Base-by-base conservation (phyloP, 2,797 vertebrate species). In the Pampus argenteus region DNA sequence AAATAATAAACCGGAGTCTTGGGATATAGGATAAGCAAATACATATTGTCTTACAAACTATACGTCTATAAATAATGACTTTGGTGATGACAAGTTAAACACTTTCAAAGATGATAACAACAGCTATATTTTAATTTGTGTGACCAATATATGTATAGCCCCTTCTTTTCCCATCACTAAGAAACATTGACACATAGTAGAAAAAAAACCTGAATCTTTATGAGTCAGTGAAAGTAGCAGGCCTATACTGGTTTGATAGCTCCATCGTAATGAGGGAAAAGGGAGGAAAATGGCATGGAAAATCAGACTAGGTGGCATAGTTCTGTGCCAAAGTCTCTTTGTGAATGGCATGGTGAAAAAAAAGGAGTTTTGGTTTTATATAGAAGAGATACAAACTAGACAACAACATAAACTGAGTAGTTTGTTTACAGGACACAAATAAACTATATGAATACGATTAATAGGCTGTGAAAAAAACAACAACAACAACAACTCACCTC, bases 401-500 rank as follows among this genome's bases (percentile, higher is more conserved):
- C 34, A 69, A 60, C 49, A 58, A 63, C 52, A 47, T 9, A 20
- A 74, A 49, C 34, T 58, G 9, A 50, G 17, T 36, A 36, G 34
- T 36, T 36, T 36, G 9, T 10, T 34, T 29, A 26, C 44, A 66
- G 31, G 9, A 36, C 34, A 11, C 10, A 10, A 3, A 13, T 13
- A 36, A 36, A 5, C 5, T 40, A 5, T 13, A 13, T 50, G 15
- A 56, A 48, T 23, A 28, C 25, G 58, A 56, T 51, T 54, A 48
- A 55, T 67, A 11, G 14, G 36, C 59, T 69, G 36, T 22, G 17
- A 62, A 44, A 59, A 20, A 14, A 26, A 36, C n/a, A n/a, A n/a
- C n/a, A n/a, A n/a, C n/a, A n/a, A n/a, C n/a, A 0, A 17, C 28
- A 10, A 83, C 92, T 90, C 85, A 94, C 93, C 93, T 85, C 71